Conservation (phyloP, 2,113 vertebrate species). For the Cephalopholis sonnerati region DNA sequence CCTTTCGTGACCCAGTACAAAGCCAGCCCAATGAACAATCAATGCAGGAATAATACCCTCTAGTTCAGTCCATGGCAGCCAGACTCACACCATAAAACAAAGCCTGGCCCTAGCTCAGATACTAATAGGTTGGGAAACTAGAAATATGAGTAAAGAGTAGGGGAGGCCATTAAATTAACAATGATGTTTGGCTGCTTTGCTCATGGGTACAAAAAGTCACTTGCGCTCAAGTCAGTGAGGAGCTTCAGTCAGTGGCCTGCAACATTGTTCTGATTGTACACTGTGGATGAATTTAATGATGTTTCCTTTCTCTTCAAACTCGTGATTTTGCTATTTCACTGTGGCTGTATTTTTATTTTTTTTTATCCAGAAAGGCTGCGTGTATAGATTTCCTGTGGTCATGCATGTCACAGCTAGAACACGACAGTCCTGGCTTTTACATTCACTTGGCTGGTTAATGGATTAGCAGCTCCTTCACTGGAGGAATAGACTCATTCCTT, state of each 20-base stretch:
- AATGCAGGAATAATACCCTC: slow-evolving; percentile 57
- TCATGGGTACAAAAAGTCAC: slow-evolving; percentile 55
- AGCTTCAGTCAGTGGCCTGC: slow-evolving; percentile 37
- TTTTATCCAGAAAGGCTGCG: slow-evolving; percentile 1
- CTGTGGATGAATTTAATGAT: slow-evolving; percentile 51
- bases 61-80: slow-evolving; percentile 49
- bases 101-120: slow-evolving; percentile 37
- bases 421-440: slow-evolving; percentile 1
- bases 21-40: slow-evolving; percentile 55
- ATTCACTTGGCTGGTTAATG: slow-evolving; percentile 54
- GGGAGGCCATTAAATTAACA: slow-evolving; percentile 42
- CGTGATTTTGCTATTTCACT: background rate
- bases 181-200: slow-evolving; percentile 28
- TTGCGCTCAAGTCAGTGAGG: slow-evolving; percentile 37
- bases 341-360: background rate
- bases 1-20: slow-evolving; percentile 56
- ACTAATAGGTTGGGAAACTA: slow-evolving; percentile 53
- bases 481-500: slow-evolving; percentile 27
- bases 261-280: slow-evolving; percentile 32
- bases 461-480: slow-evolving; percentile 46
- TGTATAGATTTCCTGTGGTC: slow-evolving; percentile 34
- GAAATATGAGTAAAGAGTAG: slow-evolving; percentile 49
- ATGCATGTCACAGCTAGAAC: slow-evolving; percentile 37
- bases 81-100: slow-evolving; percentile 58
- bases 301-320: slow-evolving; percentile 40